Evolutionary conservation across 1,140 invertebrate species (phyloP), one percentile per base, ranked within the genome.

Genomic region (Bombus haemorrhoidalis): DNA sequence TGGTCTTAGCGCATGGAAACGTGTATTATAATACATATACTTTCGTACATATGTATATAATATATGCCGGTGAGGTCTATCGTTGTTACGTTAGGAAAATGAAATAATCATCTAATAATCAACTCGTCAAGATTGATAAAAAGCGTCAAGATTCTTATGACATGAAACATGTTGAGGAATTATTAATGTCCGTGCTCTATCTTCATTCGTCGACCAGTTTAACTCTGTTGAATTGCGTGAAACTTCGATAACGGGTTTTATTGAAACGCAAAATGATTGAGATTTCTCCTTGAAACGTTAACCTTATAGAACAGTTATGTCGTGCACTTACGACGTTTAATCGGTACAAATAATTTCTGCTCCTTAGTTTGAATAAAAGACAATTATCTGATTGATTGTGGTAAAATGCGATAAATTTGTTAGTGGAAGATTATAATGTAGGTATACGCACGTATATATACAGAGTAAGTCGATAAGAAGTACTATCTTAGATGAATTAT

Each of bases 361-460:
- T 9, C 25, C 28, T 72, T 41, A 41, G n/a, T 41, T 73, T 28
- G 32, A 72, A 72, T 72, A n/a, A 41, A 71, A 39, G 25, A 37
- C 25, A 41, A 73, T 41, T 73, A 15, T 73, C 8, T 15, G 41
- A 18, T 22, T 22, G 71, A n/a, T 6, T 18, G 15, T 41, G 6
- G 6, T n/a, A n/a, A 73, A 73, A 73, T n/a, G 15, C n/a, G 12
- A 73, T 9, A 71, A 71, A 39, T 73, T 72, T 72, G 6, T 72
- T 9, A 18, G 39, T 25, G 3, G 28, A 39, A 22, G 8, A 41
- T 41, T 72, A n/a, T 18, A 22, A 41, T 41, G 8, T 15, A 13
- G 12, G 1, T 62, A n/a, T 28, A 62, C 28, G 10, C 28, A 62
- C 3, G 10, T 62, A 62, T 62, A 62, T 25, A 2, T 62, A n/a